phyloP scores from a whole-genome alignment of 2,888 invertebrate species.

The Torymus auratus region DNA sequence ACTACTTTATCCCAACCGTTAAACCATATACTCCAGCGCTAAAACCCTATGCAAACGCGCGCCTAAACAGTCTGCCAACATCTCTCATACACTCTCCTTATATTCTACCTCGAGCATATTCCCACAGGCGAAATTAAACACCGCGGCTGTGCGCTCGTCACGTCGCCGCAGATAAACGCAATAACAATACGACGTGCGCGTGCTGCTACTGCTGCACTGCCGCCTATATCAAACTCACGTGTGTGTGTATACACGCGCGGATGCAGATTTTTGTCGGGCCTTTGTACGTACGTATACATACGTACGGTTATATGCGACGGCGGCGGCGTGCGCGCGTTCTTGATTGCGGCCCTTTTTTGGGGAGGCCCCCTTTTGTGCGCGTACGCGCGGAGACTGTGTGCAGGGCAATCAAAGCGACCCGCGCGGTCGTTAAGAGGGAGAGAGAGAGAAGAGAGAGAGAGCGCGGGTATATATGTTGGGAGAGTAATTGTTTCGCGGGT shows the following conservation, averaged over 20 bases:
- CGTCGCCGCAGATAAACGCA: background rate
- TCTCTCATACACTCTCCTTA: too few species aligned
- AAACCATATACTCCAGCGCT: too few species aligned
- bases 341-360: constrained; percentile 28
- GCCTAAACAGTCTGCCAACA: too few species aligned
- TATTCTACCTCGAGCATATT: background rate
- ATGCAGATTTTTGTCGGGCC: constrained; percentile 53
- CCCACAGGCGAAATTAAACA: background rate
- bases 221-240: too few species aligned
- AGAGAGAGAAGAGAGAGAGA: too few species aligned
- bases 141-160: background rate
- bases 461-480: too few species aligned
- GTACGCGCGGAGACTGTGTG: background rate
- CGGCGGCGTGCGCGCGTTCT: background rate
- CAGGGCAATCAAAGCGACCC: constrained; percentile 7
- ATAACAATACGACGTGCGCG: background rate
- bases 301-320: background rate
- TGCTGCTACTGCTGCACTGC: background rate
- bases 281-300: background rate
- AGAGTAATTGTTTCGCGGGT: too few species aligned
- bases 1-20: too few species aligned
- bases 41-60: too few species aligned
- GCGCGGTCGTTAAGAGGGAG: too few species aligned
- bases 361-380: background rate
- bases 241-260: background rate